These are phyloP conservation scores for western clawed frog (Xenopus tropicalis) DNA, from an alignment of 2,113 vertebrate genomes.

Conservation along the genomic window DNA sequence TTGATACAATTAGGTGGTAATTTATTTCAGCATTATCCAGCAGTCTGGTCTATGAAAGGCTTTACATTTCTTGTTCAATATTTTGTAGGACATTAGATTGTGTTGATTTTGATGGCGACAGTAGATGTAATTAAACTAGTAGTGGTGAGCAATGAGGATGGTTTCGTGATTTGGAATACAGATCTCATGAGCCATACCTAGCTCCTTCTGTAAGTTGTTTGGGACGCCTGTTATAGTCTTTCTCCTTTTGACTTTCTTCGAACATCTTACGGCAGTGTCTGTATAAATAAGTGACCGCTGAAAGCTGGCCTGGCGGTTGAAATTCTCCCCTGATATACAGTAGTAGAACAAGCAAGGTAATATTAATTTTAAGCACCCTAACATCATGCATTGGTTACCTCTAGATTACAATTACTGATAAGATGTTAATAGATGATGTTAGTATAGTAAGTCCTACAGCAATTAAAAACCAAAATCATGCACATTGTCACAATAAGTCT, in stretches of 20 bases:
- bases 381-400: slow-evolving; percentile 73
- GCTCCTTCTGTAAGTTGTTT: slow-evolving; percentile 93
- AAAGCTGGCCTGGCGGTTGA: slow-evolving; percentile 97
- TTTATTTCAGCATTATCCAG: too few species aligned
- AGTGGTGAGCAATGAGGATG: slow-evolving; percentile 58
- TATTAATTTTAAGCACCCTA: slow-evolving; percentile 79
- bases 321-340: slow-evolving; percentile 93
- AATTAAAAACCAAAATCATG: slow-evolving; percentile 49
- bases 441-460: slow-evolving; percentile 63
- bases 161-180: slow-evolving; percentile 62
- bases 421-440: slow-evolving; percentile 75
- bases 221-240: slow-evolving; percentile 99
- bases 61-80: background rate
- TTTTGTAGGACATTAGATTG: slow-evolving; percentile 64
- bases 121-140: slow-evolving; percentile 54
- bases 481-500: slow-evolving; percentile 59
- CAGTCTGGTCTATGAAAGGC: background rate
- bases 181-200: slow-evolving; percentile 93
- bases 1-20: too few species aligned
- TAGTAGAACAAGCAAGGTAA: slow-evolving; percentile 87
- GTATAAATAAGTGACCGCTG: slow-evolving; percentile 97
- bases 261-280: slow-evolving; percentile 94
- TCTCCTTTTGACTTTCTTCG: slow-evolving; percentile 99
- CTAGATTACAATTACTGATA: slow-evolving; percentile 63
- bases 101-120: slow-evolving; percentile 57